These are phyloP conservation scores for Pristionchus fissidentatus DNA, from an alignment of 2,888 invertebrate species.

Conservation along the genomic window DNA sequence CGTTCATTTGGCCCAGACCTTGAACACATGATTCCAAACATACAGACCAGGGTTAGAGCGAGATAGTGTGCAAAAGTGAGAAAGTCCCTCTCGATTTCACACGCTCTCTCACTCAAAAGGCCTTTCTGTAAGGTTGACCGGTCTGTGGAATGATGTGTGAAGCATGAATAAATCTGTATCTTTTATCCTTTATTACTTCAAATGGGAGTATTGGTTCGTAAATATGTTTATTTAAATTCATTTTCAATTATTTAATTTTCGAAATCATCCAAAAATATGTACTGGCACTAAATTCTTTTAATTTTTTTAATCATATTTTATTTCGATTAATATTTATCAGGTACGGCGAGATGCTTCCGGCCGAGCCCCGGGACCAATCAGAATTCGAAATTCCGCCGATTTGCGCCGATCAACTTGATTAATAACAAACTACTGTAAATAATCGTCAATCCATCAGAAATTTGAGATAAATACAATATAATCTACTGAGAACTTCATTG, in stretches of 20 bases:
- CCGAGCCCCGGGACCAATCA: background rate
- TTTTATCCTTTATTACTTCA: background rate
- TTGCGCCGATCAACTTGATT: background rate
- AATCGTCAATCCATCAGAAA: background rate
- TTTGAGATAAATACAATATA: no score
- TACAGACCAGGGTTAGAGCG: no score
- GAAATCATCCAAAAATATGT: background rate
- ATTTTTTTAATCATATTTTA: background rate
- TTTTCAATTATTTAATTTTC: background rate
- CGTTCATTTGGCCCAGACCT: no score
- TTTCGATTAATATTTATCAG: no score
- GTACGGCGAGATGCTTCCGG: slow-evolving; percentile 40
- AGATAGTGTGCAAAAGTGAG: no score
- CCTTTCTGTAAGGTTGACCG: background rate
- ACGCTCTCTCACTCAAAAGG: no score
- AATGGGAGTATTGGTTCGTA: no score
- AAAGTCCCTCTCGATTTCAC: no score
- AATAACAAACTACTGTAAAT: background rate
- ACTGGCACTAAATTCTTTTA: background rate
- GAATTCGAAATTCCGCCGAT: background rate
- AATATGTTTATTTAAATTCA: background rate
- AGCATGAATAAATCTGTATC: background rate
- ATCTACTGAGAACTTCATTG: no score
- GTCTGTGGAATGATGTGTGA: no score
- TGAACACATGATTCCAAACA: no score